Percentiles rank a stretch among this genome's conserved stretches.
Evolutionary conservation across 2,888 invertebrate genomes (phyloP).

Genomic region (Ormyrus pomaceus): DNA sequence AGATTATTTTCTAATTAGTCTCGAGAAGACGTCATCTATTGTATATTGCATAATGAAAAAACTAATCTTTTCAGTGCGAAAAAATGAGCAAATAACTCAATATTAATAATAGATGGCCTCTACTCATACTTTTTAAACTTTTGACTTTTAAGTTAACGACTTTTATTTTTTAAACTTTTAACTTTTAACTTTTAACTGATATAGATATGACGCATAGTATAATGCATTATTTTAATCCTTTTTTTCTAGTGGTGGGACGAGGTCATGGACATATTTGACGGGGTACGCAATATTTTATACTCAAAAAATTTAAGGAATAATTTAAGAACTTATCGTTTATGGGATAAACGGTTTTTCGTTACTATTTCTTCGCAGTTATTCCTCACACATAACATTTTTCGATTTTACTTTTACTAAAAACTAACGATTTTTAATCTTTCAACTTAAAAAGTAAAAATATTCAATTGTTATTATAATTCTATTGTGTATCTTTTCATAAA

Average conservation of each 20-base stretch:
- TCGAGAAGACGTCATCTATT: slow-evolving; percentile 51
- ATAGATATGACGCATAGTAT: slow-evolving; percentile 65
- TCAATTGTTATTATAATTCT: too few relatives aligned
- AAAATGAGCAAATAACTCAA: slow-evolving; percentile 12
- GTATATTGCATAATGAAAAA: slow-evolving; percentile 2
- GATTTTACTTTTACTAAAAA: slow-evolving; percentile 40
- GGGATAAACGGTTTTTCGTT: slow-evolving; percentile 22
- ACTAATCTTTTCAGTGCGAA: slow-evolving; percentile 17
- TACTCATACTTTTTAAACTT: slow-evolving; percentile 31
- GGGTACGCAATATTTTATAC: slow-evolving; percentile 84
- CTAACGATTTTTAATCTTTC: background rate
- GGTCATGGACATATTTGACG: slow-evolving; percentile 96
- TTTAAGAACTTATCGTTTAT: slow-evolving; percentile 41
- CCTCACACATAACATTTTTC: slow-evolving; percentile 24
- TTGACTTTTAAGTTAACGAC: slow-evolving; percentile 34
- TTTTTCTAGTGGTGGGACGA: slow-evolving; percentile 97
- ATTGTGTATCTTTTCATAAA: too few relatives aligned
- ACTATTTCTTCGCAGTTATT: slow-evolving; percentile 48
- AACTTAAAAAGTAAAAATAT: slow-evolving; percentile 1
- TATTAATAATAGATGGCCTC: slow-evolving; percentile 43
- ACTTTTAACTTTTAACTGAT: slow-evolving; percentile 21
- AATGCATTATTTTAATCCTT: slow-evolving; percentile 78
- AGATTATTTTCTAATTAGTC: slow-evolving; percentile 36
- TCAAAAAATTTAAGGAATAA: slow-evolving; percentile 35
- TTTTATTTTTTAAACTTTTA: slow-evolving; percentile 51